phyloP scores from a whole-genome alignment of 2,888 invertebrate genomes.

The Trissonchulus sp. region DNA sequence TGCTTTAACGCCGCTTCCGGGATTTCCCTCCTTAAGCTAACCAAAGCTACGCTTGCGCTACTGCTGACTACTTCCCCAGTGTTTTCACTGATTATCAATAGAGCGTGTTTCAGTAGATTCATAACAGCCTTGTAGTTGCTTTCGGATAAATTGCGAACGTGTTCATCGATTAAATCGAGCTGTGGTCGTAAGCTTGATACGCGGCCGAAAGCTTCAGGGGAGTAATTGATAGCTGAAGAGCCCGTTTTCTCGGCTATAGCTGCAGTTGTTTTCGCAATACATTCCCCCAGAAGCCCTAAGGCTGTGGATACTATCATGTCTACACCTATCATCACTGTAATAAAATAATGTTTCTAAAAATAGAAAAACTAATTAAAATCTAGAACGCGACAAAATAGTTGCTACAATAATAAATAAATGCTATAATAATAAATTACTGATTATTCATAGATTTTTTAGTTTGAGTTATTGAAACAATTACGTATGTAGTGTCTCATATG shows the following conservation, averaged over 20 bases:
- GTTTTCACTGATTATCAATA: background rate
- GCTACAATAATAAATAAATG: no score
- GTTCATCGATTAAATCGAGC: background rate
- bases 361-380: no score
- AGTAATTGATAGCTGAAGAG: background rate
- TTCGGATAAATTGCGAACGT: background rate
- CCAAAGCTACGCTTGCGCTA: background rate
- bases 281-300: background rate
- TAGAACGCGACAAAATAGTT: no score
- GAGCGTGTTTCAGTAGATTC: background rate
- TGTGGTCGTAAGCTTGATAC: background rate
- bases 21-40: background rate
- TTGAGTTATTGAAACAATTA: no score
- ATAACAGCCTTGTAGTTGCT: background rate
- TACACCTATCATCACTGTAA: background rate
- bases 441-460: no score
- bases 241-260: background rate
- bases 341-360: no score
- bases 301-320: background rate
- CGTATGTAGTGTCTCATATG: no score
- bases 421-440: no score
- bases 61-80: background rate
- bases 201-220: background rate
- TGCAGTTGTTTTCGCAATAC: background rate
- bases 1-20: background rate